Evolutionary conservation across 2,797 vertebrate species (phyloP), one percentile per base, ranked within the genome.

Genomic region (Podarcis lilfordi): DNA sequence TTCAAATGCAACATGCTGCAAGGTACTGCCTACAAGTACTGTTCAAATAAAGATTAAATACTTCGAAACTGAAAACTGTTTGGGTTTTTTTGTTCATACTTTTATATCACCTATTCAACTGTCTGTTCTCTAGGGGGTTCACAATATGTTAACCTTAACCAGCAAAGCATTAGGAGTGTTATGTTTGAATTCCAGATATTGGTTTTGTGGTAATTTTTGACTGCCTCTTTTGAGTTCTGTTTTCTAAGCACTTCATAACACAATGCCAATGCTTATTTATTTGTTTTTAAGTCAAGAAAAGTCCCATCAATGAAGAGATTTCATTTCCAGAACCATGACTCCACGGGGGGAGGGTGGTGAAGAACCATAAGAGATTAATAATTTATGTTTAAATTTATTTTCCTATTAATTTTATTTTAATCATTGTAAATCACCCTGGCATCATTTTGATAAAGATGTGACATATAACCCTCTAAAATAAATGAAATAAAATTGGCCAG

Each of bases 251-350:
- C 43, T 85, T 84, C 37, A 32, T 80, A 82, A 89, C 86, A 68
- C 43, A 68, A 59, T 0, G 0, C 55, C 64, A 68, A 84, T 43
- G 25, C 66, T 25, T 50, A 17, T 27, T 11, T 71, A 9, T 68
- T 69, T 89, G 90, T 90, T 88, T 90, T 40, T 8, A 0, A 74
- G n/a, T 59, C 80, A 64, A 87, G 84, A 80, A 25, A 87, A 82
- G 59, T 19, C 59, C 66, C 83, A 45, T 87, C 92, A 91, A 92
- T 89, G 92, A 82, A 91, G 91, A 3, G 43, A 23, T 79, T 68
- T 75, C 43, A 75, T n/a, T 72, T 43, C 89, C 66, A 74, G 17
- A 74, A 21, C 35, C 50, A 80, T 69, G 27, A 89, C 88, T 50
- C 50, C 91, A 91, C 82, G 88, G n/a, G 43, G 43, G 29, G 55